These are phyloP conservation scores for Archips crataeganus DNA, from an alignment of 2,888 invertebrate species.

Conservation along the genomic window DNA sequence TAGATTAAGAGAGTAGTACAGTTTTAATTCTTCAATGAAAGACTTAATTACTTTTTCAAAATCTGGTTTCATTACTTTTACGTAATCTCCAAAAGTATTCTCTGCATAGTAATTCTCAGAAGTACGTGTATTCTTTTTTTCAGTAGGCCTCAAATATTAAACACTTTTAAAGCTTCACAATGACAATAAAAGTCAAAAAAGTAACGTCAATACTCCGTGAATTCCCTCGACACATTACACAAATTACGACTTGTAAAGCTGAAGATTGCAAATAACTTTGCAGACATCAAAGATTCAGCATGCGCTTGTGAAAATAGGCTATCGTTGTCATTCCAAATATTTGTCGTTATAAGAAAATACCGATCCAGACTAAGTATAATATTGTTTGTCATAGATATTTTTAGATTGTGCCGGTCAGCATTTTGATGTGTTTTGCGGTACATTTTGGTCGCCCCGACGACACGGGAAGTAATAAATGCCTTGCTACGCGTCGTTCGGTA, in stretches of 20 bases:
- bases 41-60: too few species aligned
- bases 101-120: not conserved
- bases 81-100: not conserved
- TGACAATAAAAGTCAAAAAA: not conserved
- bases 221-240: constrained; percentile 7
- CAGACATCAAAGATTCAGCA: constrained; percentile 18
- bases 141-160: not conserved
- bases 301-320: constrained; percentile 6
- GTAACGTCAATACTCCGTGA: not conserved
- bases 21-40: too few species aligned
- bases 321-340: constrained; percentile 29
- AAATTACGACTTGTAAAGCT: constrained; percentile 11
- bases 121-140: not conserved
- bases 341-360: constrained; percentile 29
- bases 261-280: constrained; percentile 18
- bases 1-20: too few species aligned
- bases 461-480: constrained; percentile 78
- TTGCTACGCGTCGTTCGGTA: constrained; percentile 55
- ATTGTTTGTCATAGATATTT: constrained; percentile 57
- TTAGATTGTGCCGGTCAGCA: constrained; percentile 66
- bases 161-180: not conserved
- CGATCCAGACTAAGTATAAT: constrained; percentile 20
- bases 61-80: not conserved
- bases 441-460: constrained; percentile 65
- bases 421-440: constrained; percentile 71